A percentile compares a stretch with the other conserved stretches of the same genome.
These are phyloP conservation scores for Drosophila repletoides DNA, from an alignment of 1,140 invertebrate genomes.

Conservation along the genomic window DNA sequence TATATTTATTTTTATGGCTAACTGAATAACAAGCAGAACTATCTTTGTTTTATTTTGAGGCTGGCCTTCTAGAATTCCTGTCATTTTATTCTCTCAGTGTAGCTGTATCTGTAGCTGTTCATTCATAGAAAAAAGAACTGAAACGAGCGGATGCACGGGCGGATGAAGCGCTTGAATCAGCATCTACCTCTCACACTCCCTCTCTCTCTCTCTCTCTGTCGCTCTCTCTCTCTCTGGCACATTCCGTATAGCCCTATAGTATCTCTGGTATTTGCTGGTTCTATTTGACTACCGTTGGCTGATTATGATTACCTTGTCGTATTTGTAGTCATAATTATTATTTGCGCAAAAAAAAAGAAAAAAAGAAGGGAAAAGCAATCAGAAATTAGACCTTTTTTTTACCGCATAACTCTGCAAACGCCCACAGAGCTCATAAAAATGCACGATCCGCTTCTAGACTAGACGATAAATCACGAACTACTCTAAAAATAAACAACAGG, in stretches of 20 bases:
- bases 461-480: constrained; percentile 23
- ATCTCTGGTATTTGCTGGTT: constrained; percentile 47
- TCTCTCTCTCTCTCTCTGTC: constrained; percentile 11
- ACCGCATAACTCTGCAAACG: background rate
- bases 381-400: constrained; percentile 9
- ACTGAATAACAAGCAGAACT: too few relatives aligned
- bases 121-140: constrained; percentile 71
- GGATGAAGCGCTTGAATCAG: constrained; percentile 76
- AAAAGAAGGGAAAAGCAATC: background rate
- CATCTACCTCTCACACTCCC: constrained; percentile 38
- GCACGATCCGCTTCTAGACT: background rate
- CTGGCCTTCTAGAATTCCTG: too few relatives aligned
- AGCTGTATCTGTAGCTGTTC: constrained; percentile 33
- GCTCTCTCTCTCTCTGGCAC: background rate
- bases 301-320: constrained; percentile 64
- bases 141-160: constrained; percentile 75
- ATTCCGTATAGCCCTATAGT: constrained; percentile 13
- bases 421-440: background rate
- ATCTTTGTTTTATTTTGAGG: too few relatives aligned
- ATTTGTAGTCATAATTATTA: constrained; percentile 63
- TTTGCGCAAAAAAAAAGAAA: constrained; percentile 32
- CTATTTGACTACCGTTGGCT: constrained; percentile 68
- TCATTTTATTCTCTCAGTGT: too few relatives aligned
- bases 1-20: too few relatives aligned
- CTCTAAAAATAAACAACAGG: constrained; percentile 62